phyloP scores from a whole-genome alignment of 2,888 invertebrate species.

The Ctena decussata region DNA sequence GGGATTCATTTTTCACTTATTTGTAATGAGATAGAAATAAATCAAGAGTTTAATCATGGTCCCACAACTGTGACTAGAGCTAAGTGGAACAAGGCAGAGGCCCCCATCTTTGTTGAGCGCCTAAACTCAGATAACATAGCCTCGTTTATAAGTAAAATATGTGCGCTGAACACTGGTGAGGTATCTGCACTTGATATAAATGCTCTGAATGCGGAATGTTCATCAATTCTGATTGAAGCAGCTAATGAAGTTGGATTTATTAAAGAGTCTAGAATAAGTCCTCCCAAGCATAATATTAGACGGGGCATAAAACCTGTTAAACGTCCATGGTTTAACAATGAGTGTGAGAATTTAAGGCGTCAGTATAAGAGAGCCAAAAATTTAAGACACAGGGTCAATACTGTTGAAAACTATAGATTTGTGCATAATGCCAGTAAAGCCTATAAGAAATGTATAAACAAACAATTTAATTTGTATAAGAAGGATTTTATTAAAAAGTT shows the following conservation, averaged over 20 bases:
- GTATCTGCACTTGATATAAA: not conserved
- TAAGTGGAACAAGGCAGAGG: not conserved
- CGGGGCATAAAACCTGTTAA: not conserved
- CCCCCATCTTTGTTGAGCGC: not conserved
- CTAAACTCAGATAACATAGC: not conserved
- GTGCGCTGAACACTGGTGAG: not conserved
- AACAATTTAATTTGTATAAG: not conserved
- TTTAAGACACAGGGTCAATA: not conserved
- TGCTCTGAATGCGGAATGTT: not conserved
- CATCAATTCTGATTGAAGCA: not conserved
- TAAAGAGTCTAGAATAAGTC: not conserved
- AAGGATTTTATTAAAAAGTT: not conserved
- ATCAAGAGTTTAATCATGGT: not conserved
- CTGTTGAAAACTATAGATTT: not conserved
- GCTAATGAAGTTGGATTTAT: not conserved
- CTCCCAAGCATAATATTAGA: not conserved
- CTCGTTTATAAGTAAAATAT: not conserved
- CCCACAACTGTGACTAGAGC: not conserved
- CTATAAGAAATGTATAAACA: not conserved
- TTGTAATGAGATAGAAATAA: not conserved
- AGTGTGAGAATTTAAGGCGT: not conserved
- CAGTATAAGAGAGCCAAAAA: not conserved
- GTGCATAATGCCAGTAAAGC: slow-evolving; percentile 1
- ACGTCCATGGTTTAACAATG: slow-evolving; percentile 3
- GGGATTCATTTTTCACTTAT: not conserved